Base-by-base conservation (phyloP, 2,797 vertebrate genomes). In the Zalophus californianus region DNA sequence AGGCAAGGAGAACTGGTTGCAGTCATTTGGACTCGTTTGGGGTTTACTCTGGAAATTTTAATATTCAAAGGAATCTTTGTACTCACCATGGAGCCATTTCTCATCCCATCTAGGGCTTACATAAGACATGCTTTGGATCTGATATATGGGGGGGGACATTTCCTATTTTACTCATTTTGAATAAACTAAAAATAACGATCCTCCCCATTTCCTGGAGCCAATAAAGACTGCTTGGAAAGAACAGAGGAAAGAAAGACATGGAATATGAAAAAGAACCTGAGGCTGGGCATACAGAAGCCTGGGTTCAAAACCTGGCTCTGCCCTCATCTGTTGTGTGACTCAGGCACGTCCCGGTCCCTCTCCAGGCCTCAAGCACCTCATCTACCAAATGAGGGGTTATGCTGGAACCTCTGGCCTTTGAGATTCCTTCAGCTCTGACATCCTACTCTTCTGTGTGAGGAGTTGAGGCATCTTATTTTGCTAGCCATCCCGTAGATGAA, bases 161-260 rank as follows among this genome's bases (percentile, higher is more conserved):
- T 70, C 84, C 86, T 91, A n/a, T 93, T 96, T 96, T 92, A 70
- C 73, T 95, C 91, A 90, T 90, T 97, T 75, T 90, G 84, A 98
- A 94, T 93, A 90, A 96, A 95, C 93, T 79, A 97, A 98, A 98
- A 97, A 97, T 97, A 97, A 95, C 20, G 20, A 80, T 92, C 80
- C 75, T 97, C 93, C 79, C 86, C 90, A 91, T 92, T 93, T 95
- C 94, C 58, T 78, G 60, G 68, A 85, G 84, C 60, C 93, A 87
- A 25, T 75, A 32, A 95, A 86, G 92, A 50, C 25, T 7, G 2
- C 90, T 88, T 92, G 90, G 92, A 95, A 97, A 94, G 75, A 27
- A 94, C 20, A 85, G 62, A 82, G 66, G 90, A 90, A 97, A 96
- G 16, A 95, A 82, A 93, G 66, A 73, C 9, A 13, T 14, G 44